phyloP scores from a whole-genome alignment of 2,797 vertebrate genomes.

The Pitangus sulphuratus region DNA sequence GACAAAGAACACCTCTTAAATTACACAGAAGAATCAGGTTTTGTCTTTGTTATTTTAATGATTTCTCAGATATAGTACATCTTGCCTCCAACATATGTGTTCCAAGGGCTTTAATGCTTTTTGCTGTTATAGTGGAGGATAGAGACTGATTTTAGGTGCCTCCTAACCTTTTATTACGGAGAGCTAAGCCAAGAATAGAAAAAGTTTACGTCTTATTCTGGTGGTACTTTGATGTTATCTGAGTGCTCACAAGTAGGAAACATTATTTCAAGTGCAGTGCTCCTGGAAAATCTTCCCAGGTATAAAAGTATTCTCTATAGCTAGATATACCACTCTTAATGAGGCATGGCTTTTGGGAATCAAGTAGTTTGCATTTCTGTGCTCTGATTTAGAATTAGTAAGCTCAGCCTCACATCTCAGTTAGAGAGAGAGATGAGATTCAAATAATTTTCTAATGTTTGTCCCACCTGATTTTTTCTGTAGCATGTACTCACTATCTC shows the following conservation, averaged over 20 bases:
- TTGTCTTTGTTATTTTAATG: background rate
- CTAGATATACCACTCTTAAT: background rate
- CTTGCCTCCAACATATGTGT: background rate
- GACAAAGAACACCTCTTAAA: background rate
- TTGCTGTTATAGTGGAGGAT: background rate
- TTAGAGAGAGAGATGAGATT: background rate
- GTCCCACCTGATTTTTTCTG: background rate
- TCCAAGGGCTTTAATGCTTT: background rate
- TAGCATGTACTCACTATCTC: rapidly evolving
- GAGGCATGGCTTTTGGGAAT: background rate
- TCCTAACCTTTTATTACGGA: background rate
- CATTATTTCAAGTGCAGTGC: background rate
- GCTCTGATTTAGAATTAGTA: background rate
- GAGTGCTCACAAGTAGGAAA: background rate
- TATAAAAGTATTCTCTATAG: rapidly evolving
- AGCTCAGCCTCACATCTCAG: background rate
- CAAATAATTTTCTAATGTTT: background rate
- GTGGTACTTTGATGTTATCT: background rate
- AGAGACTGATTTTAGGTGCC: background rate
- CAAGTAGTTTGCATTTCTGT: background rate
- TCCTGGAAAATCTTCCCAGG: background rate
- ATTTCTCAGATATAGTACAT: background rate
- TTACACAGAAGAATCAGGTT: background rate
- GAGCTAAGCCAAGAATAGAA: background rate
- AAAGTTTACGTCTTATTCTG: background rate